These are phyloP conservation scores for Acrobasis suavella DNA, from an alignment of 2,888 invertebrate species.

Conservation along the genomic window DNA sequence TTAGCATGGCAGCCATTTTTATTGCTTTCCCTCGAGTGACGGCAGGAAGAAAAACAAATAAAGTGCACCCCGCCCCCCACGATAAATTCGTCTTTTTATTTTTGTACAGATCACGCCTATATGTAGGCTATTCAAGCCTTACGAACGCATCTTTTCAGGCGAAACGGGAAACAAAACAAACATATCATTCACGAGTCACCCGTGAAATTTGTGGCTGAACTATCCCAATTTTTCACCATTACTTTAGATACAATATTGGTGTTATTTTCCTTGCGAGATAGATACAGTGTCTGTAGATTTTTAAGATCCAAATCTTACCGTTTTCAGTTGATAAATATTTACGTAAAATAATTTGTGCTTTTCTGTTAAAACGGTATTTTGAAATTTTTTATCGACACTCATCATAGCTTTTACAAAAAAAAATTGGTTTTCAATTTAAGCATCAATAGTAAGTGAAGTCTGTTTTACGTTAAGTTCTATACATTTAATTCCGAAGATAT, in stretches of 20 bases:
- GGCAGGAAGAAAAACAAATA: conserved; percentile 27
- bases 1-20: conserved; percentile 23
- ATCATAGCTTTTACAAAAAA: too few relatives aligned
- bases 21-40: conserved; percentile 22
- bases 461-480: background rate
- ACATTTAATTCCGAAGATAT: conserved; percentile 9
- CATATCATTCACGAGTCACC: conserved; percentile 20
- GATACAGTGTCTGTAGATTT: too few relatives aligned
- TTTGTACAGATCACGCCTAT: conserved; percentile 18
- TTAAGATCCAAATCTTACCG: too few relatives aligned
- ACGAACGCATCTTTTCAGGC: background rate
- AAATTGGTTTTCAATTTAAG: too few relatives aligned
- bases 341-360: too few relatives aligned
- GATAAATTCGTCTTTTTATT: conserved; percentile 22
- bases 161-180: conserved; percentile 18
- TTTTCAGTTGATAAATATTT: too few relatives aligned
- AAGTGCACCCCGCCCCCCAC: conserved; percentile 23
- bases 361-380: too few relatives aligned
- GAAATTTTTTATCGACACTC: too few relatives aligned
- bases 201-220: conserved; percentile 11
- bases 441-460: too few relatives aligned
- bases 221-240: background rate
- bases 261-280: too few relatives aligned
- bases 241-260: too few relatives aligned
- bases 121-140: conserved; percentile 12